Evolutionary conservation across 92 coral and sea anemone species (phyloP).

Genomic region (Epizoanthus rinbou): DNA sequence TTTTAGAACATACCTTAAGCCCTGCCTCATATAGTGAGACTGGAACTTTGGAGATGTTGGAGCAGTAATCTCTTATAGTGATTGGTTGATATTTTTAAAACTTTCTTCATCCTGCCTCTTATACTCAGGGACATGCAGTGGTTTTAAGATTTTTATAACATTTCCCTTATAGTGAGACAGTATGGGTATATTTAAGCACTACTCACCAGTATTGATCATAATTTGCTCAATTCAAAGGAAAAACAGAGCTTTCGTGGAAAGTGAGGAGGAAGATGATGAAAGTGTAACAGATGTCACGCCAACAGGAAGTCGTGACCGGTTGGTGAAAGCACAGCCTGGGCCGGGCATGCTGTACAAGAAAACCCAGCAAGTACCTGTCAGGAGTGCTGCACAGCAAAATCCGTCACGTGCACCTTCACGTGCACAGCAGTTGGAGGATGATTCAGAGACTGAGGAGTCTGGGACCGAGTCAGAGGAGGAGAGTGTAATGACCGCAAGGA

Average conservation of each 20-base stretch:
- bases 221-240: not conserved
- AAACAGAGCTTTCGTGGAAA: constrained; percentile 27
- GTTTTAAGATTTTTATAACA: too few species aligned
- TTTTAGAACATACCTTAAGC: not conserved
- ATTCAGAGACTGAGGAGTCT: constrained; percentile 37
- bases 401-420: constrained; percentile 11
- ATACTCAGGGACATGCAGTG: too few species aligned
- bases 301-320: constrained; percentile 34
- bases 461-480: constrained; percentile 32
- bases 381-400: constrained; percentile 1
- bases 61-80: not conserved
- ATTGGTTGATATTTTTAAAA: not conserved
- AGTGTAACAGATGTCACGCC: constrained; percentile 41
- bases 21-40: too few species aligned
- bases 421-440: constrained; percentile 35
- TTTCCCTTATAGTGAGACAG: too few species aligned
- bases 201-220: not conserved
- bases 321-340: constrained; percentile 37
- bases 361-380: constrained; percentile 15
- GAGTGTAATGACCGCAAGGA: constrained; percentile 34
- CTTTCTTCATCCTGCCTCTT: too few species aligned
- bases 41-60: too few species aligned
- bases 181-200: too few species aligned
- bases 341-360: constrained; percentile 36
- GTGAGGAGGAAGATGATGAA: constrained; percentile 41